Evolutionary conservation across 2,888 invertebrate species (phyloP), one percentile per base, ranked within the genome.

Genomic region (Eutolmus rufibarbis): DNA sequence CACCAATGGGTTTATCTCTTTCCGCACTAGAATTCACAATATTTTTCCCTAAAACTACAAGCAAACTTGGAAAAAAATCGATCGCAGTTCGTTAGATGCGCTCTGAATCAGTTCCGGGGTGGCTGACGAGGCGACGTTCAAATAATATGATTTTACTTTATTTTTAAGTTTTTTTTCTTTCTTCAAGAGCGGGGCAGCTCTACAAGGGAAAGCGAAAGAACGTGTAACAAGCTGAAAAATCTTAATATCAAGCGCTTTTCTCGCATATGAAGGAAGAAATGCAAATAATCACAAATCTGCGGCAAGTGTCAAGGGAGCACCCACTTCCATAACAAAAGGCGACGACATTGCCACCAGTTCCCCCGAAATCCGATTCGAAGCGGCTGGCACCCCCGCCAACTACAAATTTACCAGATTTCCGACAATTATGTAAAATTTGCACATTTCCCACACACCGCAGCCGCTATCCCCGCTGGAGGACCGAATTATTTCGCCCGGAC

Each of bases 381-480:
- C 28, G 28, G 31, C 5, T 46, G 79, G 46, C 31, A 23, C 28
- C 28, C 40, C 40, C 40, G 51, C 43, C 46, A 14, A 46, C 51
- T 79, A 79, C 8, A 51, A 79, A 56, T 79, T 79, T 51, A 79
- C 14, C 31, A 79, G 16, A 28, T 51, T 16, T 31, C 9, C 56
- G 28, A 28, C 5, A 79, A n/a, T 19, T 51, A 79, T 28, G 23
- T 79, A 19, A 79, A 79, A 51, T 79, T 78, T 46, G 28, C 23
- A 51, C 79, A 79, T 86, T 86, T 46, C 74, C 16, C 76, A 51
- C 8, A 74, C 91, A 28, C 88, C 96, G 93, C 98, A 88, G 93
- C 98, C n/a, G 96, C 97, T 0, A 93, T 96, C 87, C 96, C 98
- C 89, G 98, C 97, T 0, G 93, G 97, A 43, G 94, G 95, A 1